phyloP scores from a whole-genome alignment of 1,140 invertebrate species.

The Scaptodrosophila lebanonensis region DNA sequence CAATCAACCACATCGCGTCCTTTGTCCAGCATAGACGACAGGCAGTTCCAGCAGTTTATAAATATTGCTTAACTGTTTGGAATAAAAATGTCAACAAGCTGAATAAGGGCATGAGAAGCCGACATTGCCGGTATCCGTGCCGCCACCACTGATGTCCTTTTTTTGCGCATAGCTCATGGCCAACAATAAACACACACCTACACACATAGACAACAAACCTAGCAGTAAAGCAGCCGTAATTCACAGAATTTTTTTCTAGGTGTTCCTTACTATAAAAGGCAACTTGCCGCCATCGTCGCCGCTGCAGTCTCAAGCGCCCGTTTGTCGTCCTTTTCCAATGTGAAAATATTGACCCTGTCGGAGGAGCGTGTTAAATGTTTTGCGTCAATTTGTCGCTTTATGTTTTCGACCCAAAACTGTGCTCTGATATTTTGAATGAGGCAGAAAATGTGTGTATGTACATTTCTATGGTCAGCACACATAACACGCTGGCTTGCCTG shows the following conservation, averaged over 20 bases:
- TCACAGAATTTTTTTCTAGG: constrained; percentile 68
- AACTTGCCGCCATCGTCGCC: constrained; percentile 43
- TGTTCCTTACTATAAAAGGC: constrained; percentile 41
- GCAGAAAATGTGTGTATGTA: constrained; percentile 9
- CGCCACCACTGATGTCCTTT: constrained; percentile 60
- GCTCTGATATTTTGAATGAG: constrained; percentile 22
- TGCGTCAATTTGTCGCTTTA: constrained; percentile 70
- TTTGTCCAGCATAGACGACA: too few species aligned
- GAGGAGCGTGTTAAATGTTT: constrained; percentile 62
- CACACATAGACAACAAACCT: constrained; percentile 16
- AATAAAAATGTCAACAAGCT: constrained; percentile 70
- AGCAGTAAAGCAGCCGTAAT: constrained; percentile 48
- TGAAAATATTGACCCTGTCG: constrained; percentile 40
- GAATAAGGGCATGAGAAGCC: constrained; percentile 38
- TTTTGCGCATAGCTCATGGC: constrained; percentile 62
- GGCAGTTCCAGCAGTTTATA: constrained; percentile 56
- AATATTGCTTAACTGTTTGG: constrained; percentile 67
- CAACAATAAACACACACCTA: constrained; percentile 27
- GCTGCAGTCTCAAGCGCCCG: background rate
- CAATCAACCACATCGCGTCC: too few species aligned
- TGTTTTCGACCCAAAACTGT: constrained; percentile 39
- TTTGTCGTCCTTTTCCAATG: constrained; percentile 4
- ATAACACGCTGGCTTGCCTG: constrained; percentile 7
- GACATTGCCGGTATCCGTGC: background rate
- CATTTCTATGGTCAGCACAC: constrained; percentile 18